Percentiles rank a stretch among this genome's conserved stretches.
Evolutionary conservation across 2,888 invertebrate species (phyloP).

Genomic region (Epinotia brunnichana): DNA sequence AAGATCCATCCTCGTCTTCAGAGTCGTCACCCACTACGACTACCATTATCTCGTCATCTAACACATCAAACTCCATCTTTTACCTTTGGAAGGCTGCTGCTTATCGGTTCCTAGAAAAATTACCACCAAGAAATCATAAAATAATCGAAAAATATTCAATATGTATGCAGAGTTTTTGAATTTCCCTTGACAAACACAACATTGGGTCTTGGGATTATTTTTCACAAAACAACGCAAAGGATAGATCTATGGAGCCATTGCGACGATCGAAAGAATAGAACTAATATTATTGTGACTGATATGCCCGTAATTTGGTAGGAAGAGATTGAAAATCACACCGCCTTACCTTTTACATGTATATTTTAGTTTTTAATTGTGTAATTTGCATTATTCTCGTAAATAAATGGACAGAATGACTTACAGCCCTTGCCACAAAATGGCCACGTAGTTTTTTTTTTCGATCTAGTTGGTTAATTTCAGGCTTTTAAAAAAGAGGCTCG

Average conservation of each 20-base stretch:
- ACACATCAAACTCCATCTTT: slow-evolving; percentile 52
- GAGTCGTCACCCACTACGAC: slow-evolving; percentile 57
- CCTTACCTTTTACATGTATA: not conserved
- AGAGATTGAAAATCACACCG: not conserved
- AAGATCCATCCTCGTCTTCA: slow-evolving; percentile 23
- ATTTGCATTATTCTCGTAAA: not conserved
- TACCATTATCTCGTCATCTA: slow-evolving; percentile 57
- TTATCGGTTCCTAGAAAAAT: not conserved
- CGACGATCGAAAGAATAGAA: not conserved
- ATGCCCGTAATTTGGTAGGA: not conserved
- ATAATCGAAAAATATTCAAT: not conserved
- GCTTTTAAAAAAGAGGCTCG: slow-evolving; percentile 8
- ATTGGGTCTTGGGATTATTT: slow-evolving; percentile 12
- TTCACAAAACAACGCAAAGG: slow-evolving; percentile 39
- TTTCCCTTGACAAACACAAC: slow-evolving; percentile 27
- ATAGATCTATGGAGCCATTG: slow-evolving; percentile 34
- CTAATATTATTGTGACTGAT: not conserved
- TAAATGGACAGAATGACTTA: slow-evolving; percentile 38
- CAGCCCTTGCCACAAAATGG: slow-evolving; percentile 41
- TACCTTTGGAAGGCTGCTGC: not conserved
- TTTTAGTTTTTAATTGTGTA: not conserved
- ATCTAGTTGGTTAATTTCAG: not conserved
- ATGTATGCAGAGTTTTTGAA: slow-evolving; percentile 3
- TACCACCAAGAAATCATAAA: not conserved
- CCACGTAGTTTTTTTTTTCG: slow-evolving; percentile 33